phyloP scores from a whole-genome alignment of 1,140 invertebrate species.

The Spodoptera frugiperda region DNA sequence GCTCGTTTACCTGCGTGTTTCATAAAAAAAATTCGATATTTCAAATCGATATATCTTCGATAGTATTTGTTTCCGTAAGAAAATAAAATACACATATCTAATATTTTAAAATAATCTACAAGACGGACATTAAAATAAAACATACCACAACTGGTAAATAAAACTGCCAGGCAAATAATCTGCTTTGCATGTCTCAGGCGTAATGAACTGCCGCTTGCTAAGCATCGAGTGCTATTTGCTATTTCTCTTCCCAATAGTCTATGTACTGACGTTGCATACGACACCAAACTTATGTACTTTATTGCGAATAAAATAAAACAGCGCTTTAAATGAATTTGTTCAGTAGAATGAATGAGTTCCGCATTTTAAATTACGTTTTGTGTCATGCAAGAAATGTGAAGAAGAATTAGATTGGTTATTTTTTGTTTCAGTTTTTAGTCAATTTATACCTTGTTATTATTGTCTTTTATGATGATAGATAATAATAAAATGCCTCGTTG shows the following conservation, averaged over 20 bases:
- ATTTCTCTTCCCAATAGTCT: conserved; percentile 6
- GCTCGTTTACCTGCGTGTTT: no score
- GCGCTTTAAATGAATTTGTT: conserved; percentile 3
- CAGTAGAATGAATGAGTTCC: conserved; percentile 6
- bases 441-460: no score
- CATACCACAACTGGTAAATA: not conserved
- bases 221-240: conserved; percentile 17
- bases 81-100: no score
- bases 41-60: no score
- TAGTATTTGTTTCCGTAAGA: no score
- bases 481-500: no score
- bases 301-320: conserved; percentile 22
- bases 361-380: conserved; percentile 1
- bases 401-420: not conserved
- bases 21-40: no score
- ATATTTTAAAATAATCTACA: no score
- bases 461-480: no score
- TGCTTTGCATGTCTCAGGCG: conserved; percentile 26
- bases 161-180: conserved; percentile 26
- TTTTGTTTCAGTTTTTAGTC: no score
- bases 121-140: no score
- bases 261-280: conserved; percentile 14
- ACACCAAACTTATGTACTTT: not conserved
- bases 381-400: not conserved
- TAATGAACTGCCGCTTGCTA: conserved; percentile 28